A percentile compares a stretch with the other conserved stretches of the same genome.
Evolutionary conservation across 2,113 vertebrate species (phyloP).

Genomic region (Panthera tigris): DNA sequence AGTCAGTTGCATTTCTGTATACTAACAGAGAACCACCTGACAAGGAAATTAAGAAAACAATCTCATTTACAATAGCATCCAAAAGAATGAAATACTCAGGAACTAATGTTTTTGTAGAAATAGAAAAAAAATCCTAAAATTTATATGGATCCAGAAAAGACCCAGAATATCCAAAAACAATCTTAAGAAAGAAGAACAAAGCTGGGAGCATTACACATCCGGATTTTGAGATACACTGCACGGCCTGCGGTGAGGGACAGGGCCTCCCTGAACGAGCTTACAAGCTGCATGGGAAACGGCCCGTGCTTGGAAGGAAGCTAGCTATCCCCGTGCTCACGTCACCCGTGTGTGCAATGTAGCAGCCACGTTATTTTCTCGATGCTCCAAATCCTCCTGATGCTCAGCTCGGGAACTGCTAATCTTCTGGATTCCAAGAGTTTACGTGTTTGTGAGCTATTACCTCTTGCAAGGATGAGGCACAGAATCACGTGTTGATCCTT

Average conservation of each 20-base stretch:
- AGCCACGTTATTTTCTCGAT: not conserved
- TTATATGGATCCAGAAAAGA: not conserved
- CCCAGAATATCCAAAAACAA: not conserved
- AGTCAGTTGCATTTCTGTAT: not conserved
- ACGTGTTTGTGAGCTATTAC: not conserved
- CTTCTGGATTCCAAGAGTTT: not conserved
- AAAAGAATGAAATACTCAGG: not conserved
- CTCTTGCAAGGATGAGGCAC: not conserved
- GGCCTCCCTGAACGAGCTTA: not conserved
- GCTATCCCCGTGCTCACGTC: not conserved
- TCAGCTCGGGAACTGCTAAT: not conserved
- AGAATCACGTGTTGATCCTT: not conserved
- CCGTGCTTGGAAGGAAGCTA: not conserved
- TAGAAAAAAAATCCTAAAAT: not conserved
- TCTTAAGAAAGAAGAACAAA: not conserved
- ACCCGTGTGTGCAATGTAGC: rapidly evolving
- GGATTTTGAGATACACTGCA: not conserved
- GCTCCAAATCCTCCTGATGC: not conserved
- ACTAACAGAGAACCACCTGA: not conserved
- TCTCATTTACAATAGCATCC: not conserved
- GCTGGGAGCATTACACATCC: not conserved
- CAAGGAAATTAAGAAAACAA: not conserved
- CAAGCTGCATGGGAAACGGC: too few relatives aligned
- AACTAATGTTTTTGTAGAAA: not conserved
- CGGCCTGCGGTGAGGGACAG: rapidly evolving